Conservation (phyloP, 2,797 vertebrate species). For the Fundulus diaphanus region DNA sequence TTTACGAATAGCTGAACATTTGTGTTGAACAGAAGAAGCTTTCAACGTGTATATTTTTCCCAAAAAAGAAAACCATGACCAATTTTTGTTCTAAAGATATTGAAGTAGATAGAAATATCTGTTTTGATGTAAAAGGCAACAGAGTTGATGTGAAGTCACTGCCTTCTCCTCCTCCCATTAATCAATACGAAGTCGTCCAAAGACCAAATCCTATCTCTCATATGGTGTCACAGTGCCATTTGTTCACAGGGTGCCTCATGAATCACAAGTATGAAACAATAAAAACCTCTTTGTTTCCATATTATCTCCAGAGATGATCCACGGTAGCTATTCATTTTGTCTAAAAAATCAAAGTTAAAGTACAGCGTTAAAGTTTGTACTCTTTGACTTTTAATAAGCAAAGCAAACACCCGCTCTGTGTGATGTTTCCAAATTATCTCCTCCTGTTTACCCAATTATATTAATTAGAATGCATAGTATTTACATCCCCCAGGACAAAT, state of each 20-base stretch:
- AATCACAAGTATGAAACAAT: slow-evolving; percentile 34
- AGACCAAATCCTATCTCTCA: slow-evolving; percentile 49
- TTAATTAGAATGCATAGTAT: slow-evolving; percentile 74
- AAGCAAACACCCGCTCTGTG: slow-evolving; percentile 28
- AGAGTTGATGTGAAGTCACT: slow-evolving; percentile 35
- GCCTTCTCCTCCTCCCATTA: slow-evolving; percentile 45
- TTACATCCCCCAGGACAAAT: slow-evolving; percentile 68
- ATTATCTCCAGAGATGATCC: slow-evolving; percentile 17
- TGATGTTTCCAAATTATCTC: slow-evolving; percentile 62
- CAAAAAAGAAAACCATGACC: not conserved
- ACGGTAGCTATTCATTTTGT: slow-evolving; percentile 1
- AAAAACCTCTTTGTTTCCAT: slow-evolving; percentile 27
- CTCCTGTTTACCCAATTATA: slow-evolving; percentile 65
- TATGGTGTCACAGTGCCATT: slow-evolving; percentile 33
- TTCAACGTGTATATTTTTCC: not conserved
- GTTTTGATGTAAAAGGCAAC: slow-evolving; percentile 7
- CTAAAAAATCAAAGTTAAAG: slow-evolving; percentile 10
- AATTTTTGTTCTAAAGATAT: not conserved
- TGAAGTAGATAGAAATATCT: slow-evolving; percentile 1
- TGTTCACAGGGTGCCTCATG: slow-evolving; percentile 41
- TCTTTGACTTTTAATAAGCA: slow-evolving; percentile 51
- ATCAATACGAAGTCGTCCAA: slow-evolving; percentile 55
- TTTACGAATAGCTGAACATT: not conserved
- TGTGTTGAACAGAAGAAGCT: not conserved
- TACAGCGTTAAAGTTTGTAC: slow-evolving; percentile 34